Conservation (phyloP, 2,888 invertebrate genomes). For the Strigamia crassipes region DNA sequence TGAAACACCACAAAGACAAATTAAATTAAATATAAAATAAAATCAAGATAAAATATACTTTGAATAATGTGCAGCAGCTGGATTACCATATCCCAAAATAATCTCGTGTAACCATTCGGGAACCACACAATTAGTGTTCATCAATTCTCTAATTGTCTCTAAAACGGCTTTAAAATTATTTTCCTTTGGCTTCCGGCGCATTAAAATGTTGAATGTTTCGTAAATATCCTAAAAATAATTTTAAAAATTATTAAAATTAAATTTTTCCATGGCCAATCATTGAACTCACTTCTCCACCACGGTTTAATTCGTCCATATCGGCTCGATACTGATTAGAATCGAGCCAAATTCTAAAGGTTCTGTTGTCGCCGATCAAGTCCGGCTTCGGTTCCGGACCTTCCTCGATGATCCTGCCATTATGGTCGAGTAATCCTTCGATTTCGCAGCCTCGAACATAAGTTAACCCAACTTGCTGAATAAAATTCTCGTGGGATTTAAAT, state of each 20-base stretch:
- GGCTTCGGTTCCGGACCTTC: conserved; percentile 90
- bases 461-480: conserved; percentile 90
- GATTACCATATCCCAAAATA: conserved; percentile 96
- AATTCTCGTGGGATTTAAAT: conserved; percentile 67
- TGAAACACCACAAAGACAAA: conserved; percentile 56
- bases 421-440: conserved; percentile 96
- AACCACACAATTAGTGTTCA: conserved; percentile 98
- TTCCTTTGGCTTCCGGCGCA: conserved; percentile 98
- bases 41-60: conserved; percentile 62
- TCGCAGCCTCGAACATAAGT: conserved; percentile 95
- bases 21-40: conserved; percentile 44
- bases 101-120: conserved; percentile 97
- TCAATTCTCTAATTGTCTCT: conserved; percentile 96
- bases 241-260: background rate
- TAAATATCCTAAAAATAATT: conserved; percentile 69
- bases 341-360: conserved; percentile 91
- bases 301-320: conserved; percentile 83
- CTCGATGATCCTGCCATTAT: conserved; percentile 92
- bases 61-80: conserved; percentile 94
- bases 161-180: conserved; percentile 99
- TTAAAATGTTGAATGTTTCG: conserved; percentile 92
- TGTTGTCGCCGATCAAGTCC: conserved; percentile 79
- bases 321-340: conserved; percentile 96
- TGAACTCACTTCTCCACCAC: conserved; percentile 72
- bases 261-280: too few species aligned